Evolutionary conservation across 1,140 invertebrate species (phyloP), one percentile per base, ranked within the genome.

Genomic region (Amphibalanus amphitrite): DNA sequence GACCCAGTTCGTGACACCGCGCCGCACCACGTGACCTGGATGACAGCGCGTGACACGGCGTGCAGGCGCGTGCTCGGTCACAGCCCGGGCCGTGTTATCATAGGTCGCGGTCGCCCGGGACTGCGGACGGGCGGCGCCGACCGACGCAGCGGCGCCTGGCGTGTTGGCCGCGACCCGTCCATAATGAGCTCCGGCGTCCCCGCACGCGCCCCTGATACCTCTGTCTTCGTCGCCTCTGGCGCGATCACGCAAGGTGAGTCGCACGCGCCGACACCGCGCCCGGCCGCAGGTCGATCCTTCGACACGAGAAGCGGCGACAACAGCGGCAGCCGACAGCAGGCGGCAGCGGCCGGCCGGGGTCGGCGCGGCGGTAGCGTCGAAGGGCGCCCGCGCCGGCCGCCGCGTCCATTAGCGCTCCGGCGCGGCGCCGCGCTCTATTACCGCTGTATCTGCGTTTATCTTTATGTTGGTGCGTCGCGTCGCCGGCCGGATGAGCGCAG

Each of bases 121-220:
- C 33, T 4, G 33, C 33, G 33, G 4, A 15, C 4, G 4, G 33
- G 33, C 33, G 33, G 33, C 33, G 33, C 4, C 33, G 33, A 15
- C 33, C 47, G 47, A 13, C 13, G 13, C 47, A 23, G 47, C 47
- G 13, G 47, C 47, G 1, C 13, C 47, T 59, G 47, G 47, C 47
- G 47, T 59, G 47, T 59, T 20, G 17, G 47, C 6, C 47, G 47
- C 13, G 13, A 23, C 47, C 47, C 3, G 47, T 3, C 47, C 47
- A 23, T 59, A 59, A 59, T 59, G 47, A 59, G 47, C 47, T 59
- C 1, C 47, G 47, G 10, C 47, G 47, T 1, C 47, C 13, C 47
- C 47, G 47, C 47, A 59, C 47, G 47, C 47, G 47, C 47, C 47
- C 47, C 47, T 59, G 47, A 59, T 59, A 59, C 47, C 47, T 59